Base-by-base conservation (phyloP, 2,797 vertebrate species). In the Pyrocephalus nanus region DNA sequence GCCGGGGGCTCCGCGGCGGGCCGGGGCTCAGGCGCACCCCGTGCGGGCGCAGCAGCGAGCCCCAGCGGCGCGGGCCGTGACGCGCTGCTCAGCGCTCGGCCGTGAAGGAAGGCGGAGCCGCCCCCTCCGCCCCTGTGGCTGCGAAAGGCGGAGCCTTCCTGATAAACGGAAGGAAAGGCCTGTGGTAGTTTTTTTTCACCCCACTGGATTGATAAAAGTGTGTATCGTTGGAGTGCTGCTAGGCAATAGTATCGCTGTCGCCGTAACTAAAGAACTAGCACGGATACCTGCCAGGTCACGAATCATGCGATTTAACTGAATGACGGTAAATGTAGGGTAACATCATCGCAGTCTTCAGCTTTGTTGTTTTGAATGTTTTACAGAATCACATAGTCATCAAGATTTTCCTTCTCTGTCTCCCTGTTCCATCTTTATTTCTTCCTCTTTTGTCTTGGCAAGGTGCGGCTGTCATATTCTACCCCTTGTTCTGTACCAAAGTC, bases 111-210 rank as follows among this genome's bases (percentile, higher is more conserved):
- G 51, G 16, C 16, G 27, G 53, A 8, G 29, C 53, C 53, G 29
- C 48, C 51, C 29, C 29, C 48, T 18, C 29, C 29, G 51, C 29
- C 11, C 26, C 14, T 9, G 15, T 50, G 26, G 16, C 50, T 27
- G 48, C 38, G 27, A 18, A 27, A 47, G 83, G 73, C 20, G 83
- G 55, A 30, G 40, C 40, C 4, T 25, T 38, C 13, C 3, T 10
- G 2, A 3, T 3, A 0, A 9, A 0, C 48, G 25, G 48, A 62
- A 54, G 73, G 29, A 13, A 40, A 13, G 3, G 23, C 1, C 5
- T 1, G 19, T 0, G 7, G 11, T 6, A 29, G 2, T 0, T 25
- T 2, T 16, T 2, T 30, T 25, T 8, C 15, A 17, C 0, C 1
- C 7, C 17, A 9, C 26, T 7, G 0, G 13, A 9, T 9, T 6